These are phyloP conservation scores for Parauchenoglanis punctatus DNA, from an alignment of 2,797 vertebrate species.

Conservation along the genomic window DNA sequence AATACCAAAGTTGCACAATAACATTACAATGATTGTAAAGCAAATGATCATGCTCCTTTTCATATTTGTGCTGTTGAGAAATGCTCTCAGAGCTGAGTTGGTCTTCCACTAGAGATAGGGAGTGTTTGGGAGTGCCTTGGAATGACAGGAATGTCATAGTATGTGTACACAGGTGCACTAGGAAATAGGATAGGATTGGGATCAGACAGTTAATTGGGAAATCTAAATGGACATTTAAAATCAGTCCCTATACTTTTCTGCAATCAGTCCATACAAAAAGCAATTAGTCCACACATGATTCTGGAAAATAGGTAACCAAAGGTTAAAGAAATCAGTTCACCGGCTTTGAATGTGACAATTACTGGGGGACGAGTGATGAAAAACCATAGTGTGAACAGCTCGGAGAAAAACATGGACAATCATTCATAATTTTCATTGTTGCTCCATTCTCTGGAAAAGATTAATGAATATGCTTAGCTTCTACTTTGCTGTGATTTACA, in stretches of 20 bases:
- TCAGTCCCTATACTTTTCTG: slow-evolving; percentile 31
- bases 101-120: slow-evolving; percentile 41
- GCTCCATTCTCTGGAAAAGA: slow-evolving; percentile 44
- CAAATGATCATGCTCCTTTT: background rate
- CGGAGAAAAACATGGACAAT: slow-evolving; percentile 37
- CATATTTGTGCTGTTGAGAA: background rate
- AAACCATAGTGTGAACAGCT: slow-evolving; percentile 30
- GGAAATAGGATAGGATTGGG: slow-evolving; percentile 46
- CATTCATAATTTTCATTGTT: slow-evolving; percentile 46
- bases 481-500: slow-evolving; percentile 44
- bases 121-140: slow-evolving; percentile 49
- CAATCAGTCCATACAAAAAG: slow-evolving; percentile 19
- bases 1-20: no score
- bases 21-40: background rate
- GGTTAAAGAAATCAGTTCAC: slow-evolving; percentile 5
- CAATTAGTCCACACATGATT: slow-evolving; percentile 26
- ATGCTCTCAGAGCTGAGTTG: slow-evolving; percentile 23
- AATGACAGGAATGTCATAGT: slow-evolving; percentile 50
- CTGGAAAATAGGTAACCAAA: slow-evolving; percentile 22
- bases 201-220: slow-evolving; percentile 51
- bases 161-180: slow-evolving; percentile 55
- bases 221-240: slow-evolving; percentile 37
- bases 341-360: slow-evolving; percentile 34
- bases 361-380: slow-evolving; percentile 44
- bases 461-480: slow-evolving; percentile 45